Evolutionary conservation across 1,140 invertebrate species (phyloP), one percentile per base, ranked within the genome.

Genomic region (Eueides isabella): DNA sequence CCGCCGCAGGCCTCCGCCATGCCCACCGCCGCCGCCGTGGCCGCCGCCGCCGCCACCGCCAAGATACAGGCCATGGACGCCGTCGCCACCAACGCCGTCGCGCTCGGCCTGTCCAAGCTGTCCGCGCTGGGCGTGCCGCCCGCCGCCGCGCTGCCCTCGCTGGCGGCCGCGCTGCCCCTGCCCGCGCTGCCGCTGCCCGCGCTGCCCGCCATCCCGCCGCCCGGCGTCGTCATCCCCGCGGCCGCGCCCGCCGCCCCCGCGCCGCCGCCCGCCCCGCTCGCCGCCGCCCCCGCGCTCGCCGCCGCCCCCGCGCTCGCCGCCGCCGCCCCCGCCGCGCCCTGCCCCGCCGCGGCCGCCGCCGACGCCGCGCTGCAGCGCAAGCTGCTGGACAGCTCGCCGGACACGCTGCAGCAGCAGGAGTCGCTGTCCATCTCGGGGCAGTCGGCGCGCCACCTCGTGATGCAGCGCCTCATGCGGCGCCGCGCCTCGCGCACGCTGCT

Each of bases 341-440:
- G n/a, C n/a, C n/a, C n/a, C n/a, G n/a, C n/a, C n/a, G n/a, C n/a
- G n/a, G n/a, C n/a, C n/a, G n/a, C n/a, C 67, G 63, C 41, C 68
- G 19, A 23, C 9, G 88, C 87, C 64, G 89, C 85, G 85, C 93
- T 98, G 61, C 97, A 98, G 82, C 97, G 97, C 86, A 98, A 98
- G 90, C 93, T 98, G 30, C 94, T 97, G 79, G 97, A 98, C 82
- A 97, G 97, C 82, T 96, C 96, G 73, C 97, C 97, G n/a, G 97
- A 98, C 90, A 98, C 97, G 30, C 94, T 99, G 66, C 98, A 98
- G 80, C 98, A 99, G 83, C 98, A 99, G 91, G 98, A 99, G 92
- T 99, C 98, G 84, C 97, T 99, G 95, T 98, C 98, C 38, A 99
- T 99, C 76, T 99, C 98, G 90, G 99, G 99, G 4, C 98, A 98